Evolutionary conservation across 2,113 vertebrate genomes (phyloP), one percentile per base, ranked within the genome.

Genomic region (Syngnathus scovelli): DNA sequence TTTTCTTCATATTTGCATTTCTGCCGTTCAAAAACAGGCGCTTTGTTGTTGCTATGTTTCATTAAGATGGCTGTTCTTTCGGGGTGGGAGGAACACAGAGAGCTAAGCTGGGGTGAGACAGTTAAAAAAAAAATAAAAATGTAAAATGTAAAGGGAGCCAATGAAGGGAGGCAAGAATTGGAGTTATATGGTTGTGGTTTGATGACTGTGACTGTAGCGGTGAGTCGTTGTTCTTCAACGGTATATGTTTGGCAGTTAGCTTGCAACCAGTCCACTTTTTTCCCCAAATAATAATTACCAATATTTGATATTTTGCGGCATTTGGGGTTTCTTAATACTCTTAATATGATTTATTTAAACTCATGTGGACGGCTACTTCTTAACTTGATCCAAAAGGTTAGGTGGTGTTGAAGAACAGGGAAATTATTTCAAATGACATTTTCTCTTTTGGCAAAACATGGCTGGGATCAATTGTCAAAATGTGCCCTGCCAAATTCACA

Each of bases 301-400:
- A 46, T 27, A 23, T 62, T 43, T 27, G 5, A 9, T 44, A 46
- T 63, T 23, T 63, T 48, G 3, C 46, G 2, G 21, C 13, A 63
- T 63, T 63, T 23, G 27, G 18, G 23, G 23, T 63, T 46, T 63
- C 61, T 27, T 5, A 8, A 15, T 43, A 18, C 2, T 15, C 15
- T 33, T 9, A 3, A 46, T 62, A 23, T 44, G 16, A 23, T 44
- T 62, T 3, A 62, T 62, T 41, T 13, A 62, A 41, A 62, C 19
- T 44, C 7, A 44, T 27, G n/a, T 4, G 15, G 23, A 46, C 46
- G 23, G 61, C 61, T 63, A 13, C 23, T 63, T 63, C 15, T 46
- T 16, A 15, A 63, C 61, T 46, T 27, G 46, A 46, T 63, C 61
- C 61, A 48, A 63, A 43, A 63, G 15, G 21, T 23, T 62, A 62